Evolutionary conservation across 2,113 vertebrate species (phyloP).

Genomic region (Microcebus murinus): DNA sequence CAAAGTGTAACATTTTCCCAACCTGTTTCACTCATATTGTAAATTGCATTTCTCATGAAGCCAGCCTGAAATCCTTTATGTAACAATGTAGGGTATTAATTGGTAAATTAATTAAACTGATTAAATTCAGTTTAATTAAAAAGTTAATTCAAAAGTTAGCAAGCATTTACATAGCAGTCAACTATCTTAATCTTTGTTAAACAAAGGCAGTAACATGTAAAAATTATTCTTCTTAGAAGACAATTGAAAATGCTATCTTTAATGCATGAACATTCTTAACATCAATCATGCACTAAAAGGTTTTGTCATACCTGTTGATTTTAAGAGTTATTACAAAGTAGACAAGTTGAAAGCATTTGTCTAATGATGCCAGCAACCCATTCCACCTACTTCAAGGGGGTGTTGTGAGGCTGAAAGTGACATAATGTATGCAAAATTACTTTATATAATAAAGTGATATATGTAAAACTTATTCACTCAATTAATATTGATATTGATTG

Average conservation of each 20-base stretch:
- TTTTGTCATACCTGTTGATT: constrained; percentile 72
- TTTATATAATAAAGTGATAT: constrained; percentile 40
- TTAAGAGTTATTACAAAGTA: constrained; percentile 70
- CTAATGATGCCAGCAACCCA: constrained; percentile 59
- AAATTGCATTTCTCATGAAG: not conserved
- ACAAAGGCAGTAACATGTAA: constrained; percentile 56
- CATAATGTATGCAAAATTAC: constrained; percentile 57
- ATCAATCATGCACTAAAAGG: constrained; percentile 78
- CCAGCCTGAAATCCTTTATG: not conserved
- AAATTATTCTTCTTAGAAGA: constrained; percentile 49
- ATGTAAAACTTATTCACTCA: constrained; percentile 17
- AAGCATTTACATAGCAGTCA: constrained; percentile 23
- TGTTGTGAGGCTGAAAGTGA: constrained; percentile 7
- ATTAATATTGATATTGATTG: constrained; percentile 22
- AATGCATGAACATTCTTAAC: constrained; percentile 56
- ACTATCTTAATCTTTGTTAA: constrained; percentile 53
- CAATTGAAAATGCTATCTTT: constrained; percentile 66
- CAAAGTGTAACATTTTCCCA: not conserved
- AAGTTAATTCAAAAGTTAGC: not conserved
- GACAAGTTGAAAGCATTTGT: constrained; percentile 75
- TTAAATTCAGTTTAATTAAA: not conserved
- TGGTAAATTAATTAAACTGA: constrained; percentile 20
- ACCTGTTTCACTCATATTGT: not conserved
- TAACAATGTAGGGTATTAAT: not conserved
- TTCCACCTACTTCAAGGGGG: not conserved